Evolutionary conservation across 2,797 vertebrate species (phyloP).

Genomic region (Labeo calbasu): DNA sequence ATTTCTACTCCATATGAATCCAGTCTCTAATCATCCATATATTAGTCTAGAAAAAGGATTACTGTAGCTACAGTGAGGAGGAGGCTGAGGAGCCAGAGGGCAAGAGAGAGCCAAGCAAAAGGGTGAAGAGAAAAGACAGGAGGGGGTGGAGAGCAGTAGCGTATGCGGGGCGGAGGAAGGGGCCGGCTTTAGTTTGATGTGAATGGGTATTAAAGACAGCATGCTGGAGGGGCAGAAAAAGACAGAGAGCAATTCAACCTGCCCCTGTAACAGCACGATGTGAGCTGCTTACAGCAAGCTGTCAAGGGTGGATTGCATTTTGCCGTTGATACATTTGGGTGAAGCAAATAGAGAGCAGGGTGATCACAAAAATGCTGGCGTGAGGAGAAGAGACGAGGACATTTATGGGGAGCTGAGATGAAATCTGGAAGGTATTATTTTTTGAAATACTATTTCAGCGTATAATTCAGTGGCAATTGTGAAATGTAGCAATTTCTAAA

Average conservation of each 20-base stretch:
- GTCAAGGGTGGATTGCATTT: constrained; percentile 57
- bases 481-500: background rate
- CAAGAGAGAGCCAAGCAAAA: constrained; percentile 41
- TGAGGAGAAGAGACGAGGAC: constrained; percentile 74
- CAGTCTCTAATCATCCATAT: constrained; percentile 55
- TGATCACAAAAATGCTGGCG: constrained; percentile 77
- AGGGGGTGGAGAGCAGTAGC: constrained; percentile 63
- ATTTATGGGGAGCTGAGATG: constrained; percentile 74
- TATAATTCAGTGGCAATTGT: background rate
- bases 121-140: constrained; percentile 45
- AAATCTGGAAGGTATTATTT: constrained; percentile 73
- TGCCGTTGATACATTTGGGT: background rate
- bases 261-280: constrained; percentile 73
- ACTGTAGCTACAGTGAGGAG: constrained; percentile 36
- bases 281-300: constrained; percentile 41
- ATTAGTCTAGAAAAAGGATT: constrained; percentile 58
- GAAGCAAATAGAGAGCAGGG: constrained; percentile 56
- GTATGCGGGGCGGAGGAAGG: constrained; percentile 67
- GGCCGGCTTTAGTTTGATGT: constrained; percentile 77
- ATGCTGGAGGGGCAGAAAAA: constrained; percentile 65
- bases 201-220: constrained; percentile 79
- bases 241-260: constrained; percentile 78
- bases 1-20: constrained; percentile 44
- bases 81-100: constrained; percentile 45
- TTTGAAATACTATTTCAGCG: background rate